These are phyloP conservation scores for Halocynthia roretzi DNA, from an alignment of 23 tunicate genomes.

Conservation along the genomic window DNA sequence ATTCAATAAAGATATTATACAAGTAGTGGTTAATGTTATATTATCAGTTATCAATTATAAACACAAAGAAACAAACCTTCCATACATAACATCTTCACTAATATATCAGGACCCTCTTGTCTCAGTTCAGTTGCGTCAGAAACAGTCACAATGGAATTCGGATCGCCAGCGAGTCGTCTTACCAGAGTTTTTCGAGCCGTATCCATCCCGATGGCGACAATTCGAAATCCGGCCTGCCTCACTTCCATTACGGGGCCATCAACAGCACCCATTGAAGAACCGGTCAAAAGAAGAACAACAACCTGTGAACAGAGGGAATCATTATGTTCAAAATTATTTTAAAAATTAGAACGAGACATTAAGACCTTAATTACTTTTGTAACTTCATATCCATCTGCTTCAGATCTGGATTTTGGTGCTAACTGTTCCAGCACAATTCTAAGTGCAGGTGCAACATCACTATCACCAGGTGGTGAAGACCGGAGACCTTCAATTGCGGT, in stretches of 20 bases:
- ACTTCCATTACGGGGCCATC: conserved; percentile 14
- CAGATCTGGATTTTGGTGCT: conserved; percentile 2
- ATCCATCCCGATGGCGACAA: conserved; percentile 20
- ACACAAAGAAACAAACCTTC: too few species aligned
- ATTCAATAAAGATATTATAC: too few species aligned
- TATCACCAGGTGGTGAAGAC: background rate
- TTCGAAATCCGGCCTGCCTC: conserved; percentile 5
- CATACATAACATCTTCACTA: too few species aligned
- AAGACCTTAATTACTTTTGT: background rate
- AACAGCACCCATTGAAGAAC: conserved; percentile 23
- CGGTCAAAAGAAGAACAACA: conserved; percentile 9
- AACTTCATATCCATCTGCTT: background rate
- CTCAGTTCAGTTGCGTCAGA: too few species aligned
- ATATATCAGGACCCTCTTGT: too few species aligned
- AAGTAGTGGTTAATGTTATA: too few species aligned
- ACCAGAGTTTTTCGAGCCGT: conserved; percentile 13
- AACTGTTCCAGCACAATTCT: conserved; percentile 14
- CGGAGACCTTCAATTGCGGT: background rate
- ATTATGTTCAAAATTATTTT: background rate
- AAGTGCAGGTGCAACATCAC: conserved; percentile 29
- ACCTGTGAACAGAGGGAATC: conserved; percentile 1
- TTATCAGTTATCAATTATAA: too few species aligned
- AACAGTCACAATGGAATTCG: too few species aligned
- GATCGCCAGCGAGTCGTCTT: background rate
- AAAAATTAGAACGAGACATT: too few species aligned